phyloP scores from a whole-genome alignment of 2,797 vertebrate genomes.

The Phrynocephalus vlangalii region DNA sequence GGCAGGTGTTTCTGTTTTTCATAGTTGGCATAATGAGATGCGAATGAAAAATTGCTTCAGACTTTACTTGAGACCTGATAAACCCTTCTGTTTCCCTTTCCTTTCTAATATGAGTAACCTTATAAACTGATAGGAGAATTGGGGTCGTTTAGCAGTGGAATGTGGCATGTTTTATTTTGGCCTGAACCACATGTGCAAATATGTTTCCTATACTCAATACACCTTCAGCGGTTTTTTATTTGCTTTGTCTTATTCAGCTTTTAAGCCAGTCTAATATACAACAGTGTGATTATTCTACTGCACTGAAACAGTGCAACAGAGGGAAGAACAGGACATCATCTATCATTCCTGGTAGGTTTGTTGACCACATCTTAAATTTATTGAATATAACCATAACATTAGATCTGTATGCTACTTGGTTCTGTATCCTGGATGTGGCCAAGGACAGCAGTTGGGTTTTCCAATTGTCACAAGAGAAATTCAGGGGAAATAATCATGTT shows the following conservation, averaged over 20 bases:
- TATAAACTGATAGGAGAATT: background rate
- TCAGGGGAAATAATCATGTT: background rate
- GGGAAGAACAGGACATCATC: slow-evolving; percentile 89
- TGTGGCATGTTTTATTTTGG: background rate
- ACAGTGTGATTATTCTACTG: slow-evolving; percentile 84
- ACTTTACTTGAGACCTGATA: background rate
- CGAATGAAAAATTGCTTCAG: background rate
- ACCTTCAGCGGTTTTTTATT: slow-evolving; percentile 26
- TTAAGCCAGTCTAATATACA: slow-evolving; percentile 84
- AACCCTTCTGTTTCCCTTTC: background rate
- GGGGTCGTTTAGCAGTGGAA: background rate
- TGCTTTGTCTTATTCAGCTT: slow-evolving; percentile 78
- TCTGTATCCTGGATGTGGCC: background rate
- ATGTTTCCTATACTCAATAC: background rate
- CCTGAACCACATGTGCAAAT: background rate
- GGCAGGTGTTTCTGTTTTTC: background rate
- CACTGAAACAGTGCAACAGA: slow-evolving; percentile 87
- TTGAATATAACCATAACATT: background rate
- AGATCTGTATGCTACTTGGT: background rate
- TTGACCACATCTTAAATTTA: background rate
- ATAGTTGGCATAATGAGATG: background rate
- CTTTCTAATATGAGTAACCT: background rate
- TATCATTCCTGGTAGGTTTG: slow-evolving; percentile 87
- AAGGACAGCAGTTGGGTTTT: background rate
- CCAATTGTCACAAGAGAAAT: background rate